Base-by-base conservation (phyloP, 1,140 invertebrate species). In the Euura lappo region DNA sequence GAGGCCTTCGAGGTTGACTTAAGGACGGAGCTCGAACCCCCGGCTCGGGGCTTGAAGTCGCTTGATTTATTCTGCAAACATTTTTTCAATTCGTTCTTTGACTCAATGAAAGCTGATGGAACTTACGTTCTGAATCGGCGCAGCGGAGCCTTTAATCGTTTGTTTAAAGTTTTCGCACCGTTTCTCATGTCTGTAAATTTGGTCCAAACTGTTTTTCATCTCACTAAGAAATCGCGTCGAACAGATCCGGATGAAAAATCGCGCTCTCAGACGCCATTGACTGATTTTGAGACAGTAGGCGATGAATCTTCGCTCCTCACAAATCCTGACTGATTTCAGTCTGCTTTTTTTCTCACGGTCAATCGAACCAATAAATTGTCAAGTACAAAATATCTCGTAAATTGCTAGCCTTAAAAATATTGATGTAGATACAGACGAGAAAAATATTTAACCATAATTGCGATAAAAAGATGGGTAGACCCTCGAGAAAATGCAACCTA, bases 401-500 rank as follows among this genome's bases (percentile, higher is more conserved):
- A 60, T 60, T 60, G 8, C 51, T 60, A 60, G 51, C 51, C 51
- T 60, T 8, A 8, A 60, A 60, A 60, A 11, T n/a, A n/a, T 60
- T 60, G 51, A 60, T 3, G 51, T 10, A 6, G 11, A 71, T 28
- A 28, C 28, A 28, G 28, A 28, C 60, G 42, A 71, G 13, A 44
- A 65, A 11, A 44, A 71, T 11, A 60, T 28, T 28, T 0, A 28
- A 28, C 28, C 28, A 28, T 28, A 28, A 11, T 45, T 69, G 11
- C n/a, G 44, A 60, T 11, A 5, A 60, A 69, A 44, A 69, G 45
- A 75, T 71, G 69, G 69, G 66, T 69, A 75, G 65, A 68, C 11
- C 65, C 11, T 70, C 69, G 28, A 75, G 44, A 44, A 75, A 73
- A 71, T 75, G 74, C 69, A 28, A 44, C 60, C 72, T 68, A 2